Conservation (phyloP, 1,140 invertebrate genomes). For the Drosophila kepulauana region DNA sequence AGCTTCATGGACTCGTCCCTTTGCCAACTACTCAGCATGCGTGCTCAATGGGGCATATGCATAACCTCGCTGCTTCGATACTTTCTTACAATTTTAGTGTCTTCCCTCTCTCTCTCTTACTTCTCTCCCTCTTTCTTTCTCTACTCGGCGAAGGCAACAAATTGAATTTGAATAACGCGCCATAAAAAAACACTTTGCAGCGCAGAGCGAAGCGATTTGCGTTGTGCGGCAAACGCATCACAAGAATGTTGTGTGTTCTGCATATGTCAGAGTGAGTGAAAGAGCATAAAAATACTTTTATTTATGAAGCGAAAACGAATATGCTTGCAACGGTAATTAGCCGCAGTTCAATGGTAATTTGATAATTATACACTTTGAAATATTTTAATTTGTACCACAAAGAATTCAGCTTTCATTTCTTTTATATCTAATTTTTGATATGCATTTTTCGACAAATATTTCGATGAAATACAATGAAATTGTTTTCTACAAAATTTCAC, state of each 20-base stretch:
- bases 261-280: not conserved
- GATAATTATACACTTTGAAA: too few relatives aligned
- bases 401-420: too few relatives aligned
- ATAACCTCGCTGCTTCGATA: slow-evolving; percentile 40
- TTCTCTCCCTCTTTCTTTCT: not conserved
- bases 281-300: not conserved
- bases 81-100: slow-evolving; percentile 51
- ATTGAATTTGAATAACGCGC: slow-evolving; percentile 53
- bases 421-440: too few relatives aligned
- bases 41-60: slow-evolving; percentile 52
- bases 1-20: slow-evolving; percentile 30
- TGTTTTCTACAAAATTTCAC: too few relatives aligned
- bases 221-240: not conserved
- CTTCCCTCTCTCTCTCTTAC: too few relatives aligned
- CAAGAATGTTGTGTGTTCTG: slow-evolving; percentile 9
- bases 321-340: too few relatives aligned
- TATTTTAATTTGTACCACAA: too few relatives aligned
- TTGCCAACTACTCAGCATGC: slow-evolving; percentile 24
- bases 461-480: too few relatives aligned
- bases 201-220: slow-evolving; percentile 28
- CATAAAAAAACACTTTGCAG: slow-evolving; percentile 41
- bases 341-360: too few relatives aligned
- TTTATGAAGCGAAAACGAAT: not conserved
- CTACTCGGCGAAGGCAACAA: slow-evolving; percentile 26
- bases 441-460: too few relatives aligned